A percentile compares a stretch with the other conserved stretches of the same genome.
Conservation (phyloP, 2,113 vertebrate genomes). For the Paramisgurnus dabryanus region DNA sequence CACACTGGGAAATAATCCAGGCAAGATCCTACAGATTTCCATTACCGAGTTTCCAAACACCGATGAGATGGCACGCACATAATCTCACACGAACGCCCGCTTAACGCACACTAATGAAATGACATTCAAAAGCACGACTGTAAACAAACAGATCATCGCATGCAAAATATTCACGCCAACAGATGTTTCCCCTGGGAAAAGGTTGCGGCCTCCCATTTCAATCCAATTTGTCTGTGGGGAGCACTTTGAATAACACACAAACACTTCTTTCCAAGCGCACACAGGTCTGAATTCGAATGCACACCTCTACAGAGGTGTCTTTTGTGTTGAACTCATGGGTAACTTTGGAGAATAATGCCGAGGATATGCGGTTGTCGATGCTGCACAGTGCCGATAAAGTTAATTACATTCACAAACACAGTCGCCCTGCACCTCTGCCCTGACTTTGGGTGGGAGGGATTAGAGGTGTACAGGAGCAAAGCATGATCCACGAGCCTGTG, state of each 20-base stretch:
- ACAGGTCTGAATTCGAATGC: conserved; percentile 28
- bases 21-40: conserved; percentile 19
- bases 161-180: conserved; percentile 17
- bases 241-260: conserved; percentile 11
- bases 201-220: conserved; percentile 39
- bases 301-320: conserved; percentile 8
- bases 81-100: conserved; percentile 9
- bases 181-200: conserved; percentile 6
- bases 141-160: conserved; percentile 37
- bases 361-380: conserved; percentile 3
- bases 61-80: neutral
- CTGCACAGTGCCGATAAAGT: conserved; percentile 32
- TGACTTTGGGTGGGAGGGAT: conserved; percentile 18
- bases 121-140: conserved; percentile 14
- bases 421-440: conserved; percentile 38
- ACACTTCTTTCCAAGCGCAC: neutral
- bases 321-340: conserved; percentile 1
- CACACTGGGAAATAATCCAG: conserved; percentile 23
- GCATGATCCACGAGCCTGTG: conserved; percentile 30
- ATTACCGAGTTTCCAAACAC: neutral
- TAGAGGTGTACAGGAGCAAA: conserved; percentile 21
- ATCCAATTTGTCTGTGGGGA: conserved; percentile 24
- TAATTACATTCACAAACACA: conserved; percentile 36
- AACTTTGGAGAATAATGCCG: conserved; percentile 26
- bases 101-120: conserved; percentile 1